Percentiles rank a stretch among this genome's conserved stretches.
These are phyloP conservation scores for Cyprinella venusta DNA, from an alignment of 2,797 vertebrate species.

Conservation along the genomic window DNA sequence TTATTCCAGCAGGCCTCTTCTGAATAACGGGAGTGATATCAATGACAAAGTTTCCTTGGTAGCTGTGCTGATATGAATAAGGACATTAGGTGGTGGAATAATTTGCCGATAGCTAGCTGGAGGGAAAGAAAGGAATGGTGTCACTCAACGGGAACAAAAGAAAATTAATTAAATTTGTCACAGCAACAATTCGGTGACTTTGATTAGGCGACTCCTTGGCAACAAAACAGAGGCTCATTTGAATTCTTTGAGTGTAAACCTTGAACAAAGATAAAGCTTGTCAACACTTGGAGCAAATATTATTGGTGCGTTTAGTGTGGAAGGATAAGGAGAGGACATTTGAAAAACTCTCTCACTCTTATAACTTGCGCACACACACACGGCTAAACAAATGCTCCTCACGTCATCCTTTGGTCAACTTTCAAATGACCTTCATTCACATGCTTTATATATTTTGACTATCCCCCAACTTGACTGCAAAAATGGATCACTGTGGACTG, in stretches of 20 bases:
- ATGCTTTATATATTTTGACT: slow-evolving; percentile 1
- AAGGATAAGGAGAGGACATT: slow-evolving; percentile 40
- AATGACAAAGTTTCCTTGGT: slow-evolving; percentile 63
- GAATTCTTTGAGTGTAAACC: slow-evolving; percentile 69
- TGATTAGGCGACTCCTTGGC: slow-evolving; percentile 74
- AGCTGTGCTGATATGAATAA: slow-evolving; percentile 70
- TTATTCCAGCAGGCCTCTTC: slow-evolving; percentile 42
- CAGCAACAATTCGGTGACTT: slow-evolving; percentile 73
- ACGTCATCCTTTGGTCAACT: slow-evolving; percentile 6
- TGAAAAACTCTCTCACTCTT: slow-evolving; percentile 3
- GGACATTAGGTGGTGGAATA: slow-evolving; percentile 75
- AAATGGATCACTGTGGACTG: background rate
- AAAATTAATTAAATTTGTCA: slow-evolving; percentile 81
- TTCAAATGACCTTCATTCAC: slow-evolving; percentile 14
- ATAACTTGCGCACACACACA: background rate
- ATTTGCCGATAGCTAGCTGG: slow-evolving; percentile 74
- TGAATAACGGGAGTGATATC: slow-evolving; percentile 61
- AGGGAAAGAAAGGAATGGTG: slow-evolving; percentile 77
- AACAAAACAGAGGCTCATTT: slow-evolving; percentile 70
- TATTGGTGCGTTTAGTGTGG: slow-evolving; percentile 51
- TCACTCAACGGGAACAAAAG: slow-evolving; percentile 77
- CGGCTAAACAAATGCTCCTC: background rate
- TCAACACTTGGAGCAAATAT: slow-evolving; percentile 61
- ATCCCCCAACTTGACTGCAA: background rate
- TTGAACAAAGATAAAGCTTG: slow-evolving; percentile 61